Evolutionary conservation across 2,113 vertebrate genomes (phyloP).

Genomic region (Hipposideros armiger): DNA sequence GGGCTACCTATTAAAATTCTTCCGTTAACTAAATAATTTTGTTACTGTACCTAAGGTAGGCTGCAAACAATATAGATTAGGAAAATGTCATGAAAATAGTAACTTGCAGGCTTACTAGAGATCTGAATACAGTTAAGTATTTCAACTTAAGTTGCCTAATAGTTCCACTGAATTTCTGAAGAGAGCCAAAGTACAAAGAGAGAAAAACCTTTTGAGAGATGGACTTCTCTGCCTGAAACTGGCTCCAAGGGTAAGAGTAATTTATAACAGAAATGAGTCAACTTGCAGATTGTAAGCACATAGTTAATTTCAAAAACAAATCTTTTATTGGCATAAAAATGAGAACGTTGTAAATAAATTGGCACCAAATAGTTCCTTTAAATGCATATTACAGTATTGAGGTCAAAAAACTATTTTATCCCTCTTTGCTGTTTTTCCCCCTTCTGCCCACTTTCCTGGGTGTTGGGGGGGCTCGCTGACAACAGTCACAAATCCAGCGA

Average conservation of each 20-base stretch:
- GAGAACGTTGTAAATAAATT: slow-evolving; percentile 85
- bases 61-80: not conserved
- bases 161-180: slow-evolving; percentile 1
- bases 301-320: slow-evolving; percentile 78
- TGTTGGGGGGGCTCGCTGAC: slow-evolving; percentile 91
- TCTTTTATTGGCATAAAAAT: slow-evolving; percentile 89
- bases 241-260: not conserved
- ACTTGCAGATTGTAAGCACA: slow-evolving; percentile 75
- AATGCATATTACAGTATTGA: slow-evolving; percentile 79
- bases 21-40: not conserved
- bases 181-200: not conserved
- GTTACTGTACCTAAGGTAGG: not conserved
- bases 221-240: not conserved
- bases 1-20: not conserved
- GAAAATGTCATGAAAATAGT: not conserved
- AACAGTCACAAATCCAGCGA: slow-evolving; percentile 98
- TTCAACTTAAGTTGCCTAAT: slow-evolving; percentile 30
- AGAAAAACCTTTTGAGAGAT: not conserved
- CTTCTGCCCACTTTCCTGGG: slow-evolving; percentile 95
- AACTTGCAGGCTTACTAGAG: not conserved
- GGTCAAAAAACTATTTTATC: slow-evolving; percentile 83
- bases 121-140: slow-evolving; percentile 1
- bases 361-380: slow-evolving; percentile 87
- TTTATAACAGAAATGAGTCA: slow-evolving; percentile 57
- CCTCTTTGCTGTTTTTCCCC: slow-evolving; percentile 94